Conservation (phyloP, 2,113 vertebrate genomes). For the Charadrius vociferus region DNA sequence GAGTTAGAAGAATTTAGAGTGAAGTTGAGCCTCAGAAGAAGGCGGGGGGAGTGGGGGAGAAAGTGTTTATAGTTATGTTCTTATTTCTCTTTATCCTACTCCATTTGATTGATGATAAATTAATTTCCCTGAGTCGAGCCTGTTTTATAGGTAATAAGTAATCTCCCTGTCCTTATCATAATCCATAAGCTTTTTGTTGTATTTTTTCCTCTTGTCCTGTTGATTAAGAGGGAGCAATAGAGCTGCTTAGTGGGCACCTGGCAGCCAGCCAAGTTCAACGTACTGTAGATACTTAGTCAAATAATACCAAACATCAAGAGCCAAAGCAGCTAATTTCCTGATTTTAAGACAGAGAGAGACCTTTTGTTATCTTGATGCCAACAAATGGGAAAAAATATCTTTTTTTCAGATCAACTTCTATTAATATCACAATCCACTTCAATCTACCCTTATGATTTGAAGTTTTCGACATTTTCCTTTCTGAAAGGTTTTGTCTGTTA, state of each 20-base stretch:
- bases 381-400: not conserved
- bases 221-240: not conserved
- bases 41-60: too few species aligned
- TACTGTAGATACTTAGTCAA: not conserved
- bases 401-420: too few species aligned
- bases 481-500: not conserved
- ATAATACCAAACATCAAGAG: not conserved
- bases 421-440: too few species aligned
- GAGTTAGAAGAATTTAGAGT: not conserved
- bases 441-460: not conserved
- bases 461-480: not conserved
- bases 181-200: rapidly evolving
- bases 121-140: rapidly evolving
- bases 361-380: not conserved
- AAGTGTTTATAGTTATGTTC: not conserved
- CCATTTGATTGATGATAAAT: not conserved
- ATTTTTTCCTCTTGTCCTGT: not conserved
- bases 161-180: rapidly evolving
- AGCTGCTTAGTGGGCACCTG: not conserved
- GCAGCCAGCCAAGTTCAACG: not conserved
- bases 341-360: not conserved
- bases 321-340: rapidly evolving
- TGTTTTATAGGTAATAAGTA: not conserved
- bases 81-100: not conserved
- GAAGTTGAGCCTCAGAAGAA: not conserved